Evolutionary conservation across 1,140 invertebrate genomes (phyloP).

Genomic region (Probaryconus sp.): DNA sequence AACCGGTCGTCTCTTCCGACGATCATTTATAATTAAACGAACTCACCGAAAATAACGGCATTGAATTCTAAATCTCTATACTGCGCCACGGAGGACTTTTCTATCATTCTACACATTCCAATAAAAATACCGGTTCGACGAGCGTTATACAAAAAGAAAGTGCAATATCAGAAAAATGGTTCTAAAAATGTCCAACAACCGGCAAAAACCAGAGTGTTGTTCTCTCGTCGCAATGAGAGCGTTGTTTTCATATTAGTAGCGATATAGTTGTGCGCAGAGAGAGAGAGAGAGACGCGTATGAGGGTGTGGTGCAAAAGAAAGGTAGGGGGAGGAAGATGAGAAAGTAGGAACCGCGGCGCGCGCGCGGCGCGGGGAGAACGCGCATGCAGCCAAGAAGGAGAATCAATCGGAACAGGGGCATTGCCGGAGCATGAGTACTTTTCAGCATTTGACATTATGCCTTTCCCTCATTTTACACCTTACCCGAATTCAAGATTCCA

Average conservation of each 20-base stretch:
- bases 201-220: not conserved
- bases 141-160: too few species aligned
- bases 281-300: not conserved
- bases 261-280: constrained; percentile 5
- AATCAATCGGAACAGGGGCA: not conserved
- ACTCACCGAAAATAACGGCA: constrained; percentile 1
- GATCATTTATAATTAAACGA: constrained; percentile 4
- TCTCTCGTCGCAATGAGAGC: not conserved
- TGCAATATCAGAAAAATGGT: not conserved
- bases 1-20: not conserved
- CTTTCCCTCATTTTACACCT: too few species aligned
- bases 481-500: too few species aligned
- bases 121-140: too few species aligned
- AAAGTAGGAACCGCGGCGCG: not conserved
- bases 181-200: not conserved
- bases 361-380: not conserved
- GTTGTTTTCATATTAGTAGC: constrained; percentile 13
- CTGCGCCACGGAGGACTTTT: too few species aligned
- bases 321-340: constrained; percentile 21
- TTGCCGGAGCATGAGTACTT: not conserved
- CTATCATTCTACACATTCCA: too few species aligned
- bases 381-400: constrained; percentile 11
- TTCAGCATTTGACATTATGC: too few species aligned
- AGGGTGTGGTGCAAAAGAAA: constrained; percentile 43
- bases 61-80: too few species aligned